Evolutionary conservation across 2,797 vertebrate species (phyloP), one percentile per base, ranked within the genome.

Genomic region (Rhodeus uyekii): DNA sequence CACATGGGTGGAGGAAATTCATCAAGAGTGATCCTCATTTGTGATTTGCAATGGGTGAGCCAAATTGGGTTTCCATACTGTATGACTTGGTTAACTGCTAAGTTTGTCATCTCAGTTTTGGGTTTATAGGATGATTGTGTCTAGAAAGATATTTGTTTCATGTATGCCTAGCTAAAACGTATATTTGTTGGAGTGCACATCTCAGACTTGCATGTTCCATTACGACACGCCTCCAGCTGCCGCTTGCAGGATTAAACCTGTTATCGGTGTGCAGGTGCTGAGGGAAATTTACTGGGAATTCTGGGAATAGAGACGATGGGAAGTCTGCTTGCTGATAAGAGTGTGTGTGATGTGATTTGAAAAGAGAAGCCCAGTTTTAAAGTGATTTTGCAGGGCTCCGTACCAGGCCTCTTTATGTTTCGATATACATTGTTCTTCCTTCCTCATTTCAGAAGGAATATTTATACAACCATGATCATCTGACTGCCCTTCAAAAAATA

Each of bases 251-350:
- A 84, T 87, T 79, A 87, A 78, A 82, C 61, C 53, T 29, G 44
- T 76, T 77, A 85, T 85, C 71, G 27, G 44, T 10, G 71, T 13
- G 14, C 61, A 36, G 58, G 71, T 78, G 61, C 87, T 83, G 46
- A 76, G 75, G 74, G 81, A 86, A 84, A 86, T 85, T 82, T 74
- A 85, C 71, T 85, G 67, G 64, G 86, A 83, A 88, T 82, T 80
- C 80, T 42, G 48, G 75, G 75, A 85, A 87, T 83, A 85, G 50
- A 53, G 39, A 60, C 18, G 58, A 83, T n/a, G 81, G 32, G 84
- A 86, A 87, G 85, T 85, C 83, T 83, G 69, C 44, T 32, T 19
- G 42, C 68, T 86, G 87, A 88, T 88, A 88, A 90, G 84, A 71
- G 42, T 19, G 10, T 75, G 69, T 86, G 78, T 81, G 71, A 84